Base-by-base conservation (phyloP, 2,888 invertebrate genomes). In the Drepanosiphum platanoidis region DNA sequence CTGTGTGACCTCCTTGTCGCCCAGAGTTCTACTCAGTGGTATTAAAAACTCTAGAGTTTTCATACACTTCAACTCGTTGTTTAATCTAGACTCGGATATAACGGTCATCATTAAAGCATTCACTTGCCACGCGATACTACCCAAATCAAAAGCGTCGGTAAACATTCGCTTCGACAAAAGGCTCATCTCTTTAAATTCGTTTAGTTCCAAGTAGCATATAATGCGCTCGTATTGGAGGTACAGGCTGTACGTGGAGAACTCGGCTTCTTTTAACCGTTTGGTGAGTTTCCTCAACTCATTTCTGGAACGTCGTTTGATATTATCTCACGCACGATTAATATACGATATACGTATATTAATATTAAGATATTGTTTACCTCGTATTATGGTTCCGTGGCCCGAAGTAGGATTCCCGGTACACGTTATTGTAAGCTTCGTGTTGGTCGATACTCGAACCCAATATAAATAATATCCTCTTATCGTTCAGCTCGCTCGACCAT, bases 341-440 rank as follows among this genome's bases (percentile, higher is more conserved):
- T n/a, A n/a, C n/a, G n/a, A n/a, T n/a, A n/a, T n/a, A n/a, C n/a
- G n/a, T n/a, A n/a, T n/a, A n/a, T n/a, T n/a, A n/a, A n/a, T n/a
- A n/a, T n/a, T n/a, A n/a, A n/a, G n/a, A n/a, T n/a, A n/a, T n/a
- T n/a, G 5, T 22, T 27, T 72, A 81, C 81, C 1, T 36, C 0
- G 30, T 52, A 7, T 61, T 71, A 30, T 3, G 30, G 2, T 32
- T 34, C 0, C 58, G 27, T 3, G n/a, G 39, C 7, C 71, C 81
- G 3, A 81, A 81, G 30, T 72, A 81, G 1, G 81, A 81, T 4
- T 81, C 71, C 18, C n/a, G 39, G 27, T 36, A 81, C 8, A 71
- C 36, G 2, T 58, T 52, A 3, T 27, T 36, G 39, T 72, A 72
- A 39, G 39, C 46, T 11, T 39, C 7, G 0, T 81, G n/a, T 9